phyloP scores from a whole-genome alignment of 1,140 invertebrate species.

The Asobara japonica region DNA sequence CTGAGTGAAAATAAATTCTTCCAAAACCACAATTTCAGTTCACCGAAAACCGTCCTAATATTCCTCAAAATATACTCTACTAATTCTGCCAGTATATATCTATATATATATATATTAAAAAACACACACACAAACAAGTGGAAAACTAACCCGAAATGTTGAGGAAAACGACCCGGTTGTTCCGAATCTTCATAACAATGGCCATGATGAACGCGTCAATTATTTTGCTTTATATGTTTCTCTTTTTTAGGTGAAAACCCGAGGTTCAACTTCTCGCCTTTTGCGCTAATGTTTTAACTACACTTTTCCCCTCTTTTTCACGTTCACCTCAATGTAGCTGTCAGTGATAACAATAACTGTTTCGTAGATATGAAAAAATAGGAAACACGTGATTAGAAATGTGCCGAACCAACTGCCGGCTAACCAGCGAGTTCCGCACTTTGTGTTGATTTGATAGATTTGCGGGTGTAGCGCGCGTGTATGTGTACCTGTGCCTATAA shows the following conservation, averaged over 20 bases:
- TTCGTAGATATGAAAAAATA: neutral
- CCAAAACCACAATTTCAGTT: no score
- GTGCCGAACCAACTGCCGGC: neutral
- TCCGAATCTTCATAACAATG: conserved; percentile 43
- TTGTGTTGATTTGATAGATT: neutral
- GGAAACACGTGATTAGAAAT: neutral
- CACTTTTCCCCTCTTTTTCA: neutral
- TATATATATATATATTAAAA: neutral
- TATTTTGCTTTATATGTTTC: neutral
- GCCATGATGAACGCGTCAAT: conserved; percentile 28
- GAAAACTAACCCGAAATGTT: conserved; percentile 15
- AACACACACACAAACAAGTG: neutral
- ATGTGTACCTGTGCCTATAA: neutral
- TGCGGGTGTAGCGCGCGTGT: neutral
- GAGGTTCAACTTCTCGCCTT: neutral
- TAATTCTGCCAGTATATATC: neutral
- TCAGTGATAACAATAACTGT: neutral
- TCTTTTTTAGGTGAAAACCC: no score
- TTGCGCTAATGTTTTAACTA: neutral
- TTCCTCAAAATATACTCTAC: no score
- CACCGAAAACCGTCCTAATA: no score
- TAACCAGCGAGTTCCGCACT: neutral
- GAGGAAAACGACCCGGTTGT: conserved; percentile 39
- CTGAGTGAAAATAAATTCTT: no score
- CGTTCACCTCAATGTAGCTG: neutral